These are phyloP conservation scores for Phaethon lepturus DNA, from an alignment of 2,113 vertebrate species.

Conservation along the genomic window DNA sequence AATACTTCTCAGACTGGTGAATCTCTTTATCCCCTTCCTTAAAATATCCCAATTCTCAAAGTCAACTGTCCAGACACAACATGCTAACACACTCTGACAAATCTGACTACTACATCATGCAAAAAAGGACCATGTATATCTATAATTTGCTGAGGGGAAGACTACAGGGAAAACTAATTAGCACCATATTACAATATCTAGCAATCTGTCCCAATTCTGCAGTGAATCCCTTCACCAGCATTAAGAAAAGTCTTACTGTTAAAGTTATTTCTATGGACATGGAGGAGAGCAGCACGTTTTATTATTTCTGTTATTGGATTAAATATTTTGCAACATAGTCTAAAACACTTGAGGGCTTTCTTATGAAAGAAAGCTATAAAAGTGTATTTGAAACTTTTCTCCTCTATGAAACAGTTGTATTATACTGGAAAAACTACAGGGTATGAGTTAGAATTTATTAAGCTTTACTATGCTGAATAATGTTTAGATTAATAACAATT, in stretches of 20 bases:
- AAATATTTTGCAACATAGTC: constrained; percentile 29
- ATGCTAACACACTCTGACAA: background rate
- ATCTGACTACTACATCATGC: background rate
- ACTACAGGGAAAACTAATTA: background rate
- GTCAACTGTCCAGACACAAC: background rate
- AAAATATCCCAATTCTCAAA: background rate
- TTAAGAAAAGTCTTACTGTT: background rate
- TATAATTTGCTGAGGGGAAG: background rate
- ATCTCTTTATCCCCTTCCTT: background rate
- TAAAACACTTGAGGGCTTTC: constrained; percentile 31
- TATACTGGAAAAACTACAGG: background rate
- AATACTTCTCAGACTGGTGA: background rate
- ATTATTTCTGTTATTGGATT: constrained; percentile 17
- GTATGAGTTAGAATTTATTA: constrained; percentile 22
- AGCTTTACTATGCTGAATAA: background rate
- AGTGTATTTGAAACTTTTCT: background rate
- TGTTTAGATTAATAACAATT: constrained; percentile 52
- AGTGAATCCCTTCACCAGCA: background rate
- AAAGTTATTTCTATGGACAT: background rate
- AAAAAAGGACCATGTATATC: background rate
- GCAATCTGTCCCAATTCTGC: background rate
- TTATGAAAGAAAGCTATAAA: constrained; percentile 17
- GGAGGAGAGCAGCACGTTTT: background rate
- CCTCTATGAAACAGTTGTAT: background rate
- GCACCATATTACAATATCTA: background rate